phyloP scores from a whole-genome alignment of 92 coral and sea anemone genomes.

The Actinostola sp. region DNA sequence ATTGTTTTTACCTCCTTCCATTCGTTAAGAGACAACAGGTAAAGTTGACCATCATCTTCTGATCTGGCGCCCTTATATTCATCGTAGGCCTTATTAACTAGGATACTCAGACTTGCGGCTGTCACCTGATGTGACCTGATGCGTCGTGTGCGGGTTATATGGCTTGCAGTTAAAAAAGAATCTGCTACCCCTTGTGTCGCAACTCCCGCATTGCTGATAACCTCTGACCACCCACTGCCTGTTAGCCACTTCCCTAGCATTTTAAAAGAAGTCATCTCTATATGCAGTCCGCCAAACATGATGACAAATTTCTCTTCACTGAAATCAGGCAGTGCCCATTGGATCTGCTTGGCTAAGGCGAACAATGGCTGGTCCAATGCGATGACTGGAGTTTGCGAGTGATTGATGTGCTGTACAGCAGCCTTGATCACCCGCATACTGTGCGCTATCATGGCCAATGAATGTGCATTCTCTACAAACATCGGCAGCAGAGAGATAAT shows the following conservation, averaged over 20 bases:
- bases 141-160: conserved; percentile 48
- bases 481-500: too few species aligned
- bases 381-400: too few species aligned
- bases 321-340: too few species aligned
- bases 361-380: too few species aligned
- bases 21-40: neutral
- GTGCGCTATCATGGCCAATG: too few species aligned
- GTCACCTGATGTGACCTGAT: conserved; percentile 61
- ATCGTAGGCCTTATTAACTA: conserved; percentile 30
- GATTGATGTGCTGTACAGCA: too few species aligned
- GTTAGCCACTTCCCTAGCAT: conserved; percentile 38
- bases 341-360: too few species aligned
- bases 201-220: conserved; percentile 36
- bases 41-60: conserved; percentile 18
- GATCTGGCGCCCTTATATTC: conserved; percentile 8
- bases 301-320: neutral
- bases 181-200: conserved; percentile 51
- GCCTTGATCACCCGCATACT: too few species aligned
- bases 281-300: neutral
- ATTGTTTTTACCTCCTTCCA: conserved; percentile 39
- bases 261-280: conserved; percentile 22
- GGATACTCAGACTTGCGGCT: conserved; percentile 24
- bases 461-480: too few species aligned
- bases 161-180: conserved; percentile 45
- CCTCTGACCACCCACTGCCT: conserved; percentile 54